phyloP scores from a whole-genome alignment of 2,888 invertebrate genomes.

The Ametastegia equiseti region DNA sequence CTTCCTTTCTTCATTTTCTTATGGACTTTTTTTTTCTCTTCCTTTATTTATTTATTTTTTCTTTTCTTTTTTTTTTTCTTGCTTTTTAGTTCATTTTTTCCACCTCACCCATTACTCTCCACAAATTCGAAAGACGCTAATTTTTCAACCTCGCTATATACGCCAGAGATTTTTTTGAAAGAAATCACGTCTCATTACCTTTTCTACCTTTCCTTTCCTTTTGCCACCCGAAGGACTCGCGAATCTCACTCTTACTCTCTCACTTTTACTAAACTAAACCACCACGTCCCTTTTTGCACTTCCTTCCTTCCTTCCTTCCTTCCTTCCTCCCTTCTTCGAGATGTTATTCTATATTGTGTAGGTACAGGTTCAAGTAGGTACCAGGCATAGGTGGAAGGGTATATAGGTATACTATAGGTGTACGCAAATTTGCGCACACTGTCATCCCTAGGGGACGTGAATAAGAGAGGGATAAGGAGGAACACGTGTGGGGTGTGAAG shows the following conservation, averaged over 20 bases:
- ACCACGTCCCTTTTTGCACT: not conserved
- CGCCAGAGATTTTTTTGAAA: conserved; percentile 13
- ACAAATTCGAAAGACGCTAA: conserved; percentile 36
- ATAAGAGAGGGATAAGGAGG: conserved; percentile 30
- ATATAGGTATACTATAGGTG: not conserved
- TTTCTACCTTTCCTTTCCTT: not conserved
- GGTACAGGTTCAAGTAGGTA: too few relatives aligned
- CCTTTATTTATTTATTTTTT: conserved; percentile 56
- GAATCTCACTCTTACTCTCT: too few relatives aligned
- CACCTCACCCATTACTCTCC: conserved; percentile 17
- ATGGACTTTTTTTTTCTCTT: conserved; percentile 55
- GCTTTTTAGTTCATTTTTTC: not conserved
- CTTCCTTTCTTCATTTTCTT: conserved; percentile 55
- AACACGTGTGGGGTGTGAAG: conserved; percentile 32
- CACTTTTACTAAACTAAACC: not conserved
- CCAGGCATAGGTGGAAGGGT: too few relatives aligned
- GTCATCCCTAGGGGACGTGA: not conserved
- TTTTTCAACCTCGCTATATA: conserved; percentile 36
- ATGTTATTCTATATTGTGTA: not conserved
- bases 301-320: too few relatives aligned
- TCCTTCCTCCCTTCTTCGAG: not conserved
- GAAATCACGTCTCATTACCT: conserved; percentile 42
- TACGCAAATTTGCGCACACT: conserved; percentile 13
- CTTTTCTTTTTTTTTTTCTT: conserved; percentile 52
- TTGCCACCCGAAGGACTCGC: not conserved